Evolutionary conservation across 2,888 invertebrate genomes (phyloP).

Genomic region (Harmothoe impar): DNA sequence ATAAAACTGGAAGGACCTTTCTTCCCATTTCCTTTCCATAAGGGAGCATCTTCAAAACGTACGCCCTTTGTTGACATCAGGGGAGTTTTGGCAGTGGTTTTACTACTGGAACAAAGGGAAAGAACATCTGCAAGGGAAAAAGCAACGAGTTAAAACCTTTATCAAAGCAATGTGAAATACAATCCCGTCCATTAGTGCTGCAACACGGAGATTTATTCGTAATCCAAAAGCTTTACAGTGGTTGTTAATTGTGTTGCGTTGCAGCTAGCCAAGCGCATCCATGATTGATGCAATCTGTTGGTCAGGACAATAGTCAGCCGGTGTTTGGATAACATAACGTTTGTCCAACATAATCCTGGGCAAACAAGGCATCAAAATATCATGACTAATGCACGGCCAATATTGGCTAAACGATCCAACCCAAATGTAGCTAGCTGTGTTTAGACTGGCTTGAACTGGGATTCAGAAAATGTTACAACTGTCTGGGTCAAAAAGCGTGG

Average conservation of each 20-base stretch:
- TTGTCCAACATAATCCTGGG: background rate
- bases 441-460: background rate
- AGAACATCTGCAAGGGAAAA: background rate
- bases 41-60: too few relatives aligned
- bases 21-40: too few relatives aligned
- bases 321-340: background rate
- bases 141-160: background rate
- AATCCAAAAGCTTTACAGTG: background rate
- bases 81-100: too few relatives aligned
- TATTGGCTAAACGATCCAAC: background rate
- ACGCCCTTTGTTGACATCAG: too few relatives aligned
- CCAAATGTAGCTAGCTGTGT: background rate
- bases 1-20: too few relatives aligned
- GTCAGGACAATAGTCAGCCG: background rate
- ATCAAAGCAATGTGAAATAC: background rate
- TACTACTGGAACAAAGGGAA: too few relatives aligned
- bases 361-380: slow-evolving; percentile 5
- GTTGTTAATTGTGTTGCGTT: slow-evolving; percentile 2
- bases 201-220: background rate
- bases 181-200: background rate
- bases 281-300: background rate
- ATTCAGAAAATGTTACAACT: background rate
- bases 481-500: background rate
- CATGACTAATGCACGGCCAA: slow-evolving; percentile 3
- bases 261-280: slow-evolving; percentile 10